Evolutionary conservation across 2,797 vertebrate genomes (phyloP).

Genomic region (Platyrinchus mystaceus): DNA sequence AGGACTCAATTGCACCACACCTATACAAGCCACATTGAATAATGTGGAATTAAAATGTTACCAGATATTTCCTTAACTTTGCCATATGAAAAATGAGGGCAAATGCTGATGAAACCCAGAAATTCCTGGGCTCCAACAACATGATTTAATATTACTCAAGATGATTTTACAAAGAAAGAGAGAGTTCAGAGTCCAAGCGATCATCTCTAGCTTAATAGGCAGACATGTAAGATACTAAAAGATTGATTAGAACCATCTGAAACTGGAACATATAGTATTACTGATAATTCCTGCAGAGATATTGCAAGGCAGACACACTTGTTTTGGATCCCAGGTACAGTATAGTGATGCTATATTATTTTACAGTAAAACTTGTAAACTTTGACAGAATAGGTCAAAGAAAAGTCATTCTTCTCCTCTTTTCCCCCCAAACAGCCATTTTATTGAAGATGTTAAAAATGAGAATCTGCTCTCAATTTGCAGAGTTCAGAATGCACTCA

Average conservation of each 20-base stretch:
- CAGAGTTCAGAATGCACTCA: constrained; percentile 11
- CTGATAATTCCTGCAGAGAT: constrained; percentile 56
- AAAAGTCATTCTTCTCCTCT: constrained; percentile 24
- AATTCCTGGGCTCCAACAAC: constrained; percentile 36
- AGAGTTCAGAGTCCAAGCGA: constrained; percentile 28
- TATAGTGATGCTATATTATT: background rate
- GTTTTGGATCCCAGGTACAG: constrained; percentile 30
- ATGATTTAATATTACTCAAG: constrained; percentile 49
- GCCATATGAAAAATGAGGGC: constrained; percentile 55
- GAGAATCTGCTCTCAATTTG: constrained; percentile 32
- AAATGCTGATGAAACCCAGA: constrained; percentile 48
- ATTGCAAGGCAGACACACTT: constrained; percentile 6
- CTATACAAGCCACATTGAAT: constrained; percentile 66
- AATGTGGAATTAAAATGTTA: constrained; percentile 68
- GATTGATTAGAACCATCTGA: constrained; percentile 41
- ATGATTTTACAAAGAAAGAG: constrained; percentile 43
- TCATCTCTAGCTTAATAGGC: constrained; percentile 8
- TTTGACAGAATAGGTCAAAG: constrained; percentile 13
- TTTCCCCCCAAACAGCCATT: background rate
- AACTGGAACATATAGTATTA: constrained; percentile 33
- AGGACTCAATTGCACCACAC: constrained; percentile 69
- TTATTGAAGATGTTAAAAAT: constrained; percentile 19
- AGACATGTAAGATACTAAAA: constrained; percentile 31
- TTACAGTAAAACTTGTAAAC: constrained; percentile 29
- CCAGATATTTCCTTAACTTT: constrained; percentile 66